Base-by-base conservation (phyloP, 2,797 vertebrate genomes). In the Chaunax sp. region DNA sequence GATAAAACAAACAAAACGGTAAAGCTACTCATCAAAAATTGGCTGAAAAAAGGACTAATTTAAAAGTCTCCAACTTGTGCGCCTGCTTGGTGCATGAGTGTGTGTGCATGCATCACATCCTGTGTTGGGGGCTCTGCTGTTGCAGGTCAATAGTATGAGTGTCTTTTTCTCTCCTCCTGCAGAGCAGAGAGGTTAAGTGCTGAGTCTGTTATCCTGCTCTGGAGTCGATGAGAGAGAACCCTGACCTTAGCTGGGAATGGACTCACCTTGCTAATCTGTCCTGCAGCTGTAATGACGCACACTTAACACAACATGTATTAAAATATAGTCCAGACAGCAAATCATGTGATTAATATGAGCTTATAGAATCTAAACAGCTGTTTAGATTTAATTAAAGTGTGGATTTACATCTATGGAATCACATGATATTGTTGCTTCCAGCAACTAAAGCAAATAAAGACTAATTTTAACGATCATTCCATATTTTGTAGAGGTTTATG, bases 141-240 rank as follows among this genome's bases (percentile, higher is more conserved):
- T 82, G 83, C 80, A 70, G 82, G 89, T 94, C 92, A 92, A 93
- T 92, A 92, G 81, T 37, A 14, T 40, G 59, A 86, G 83, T 77
- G 81, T 88, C 77, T 85, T 81, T 83, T 85, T 87, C 90, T 89
- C 86, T 89, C 62, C 33, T 76, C 81, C 72, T 74, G 57, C 59
- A 81, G 72, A 72, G 82, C 80, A 86, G 76, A 86, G 76, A 67
- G 81, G 83, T 84, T 86, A 79, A 88, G 82, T 80, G 89, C 80
- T 70, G 57, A 73, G 83, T 86, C 73, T 85, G 87, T 86, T 77
- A 80, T 83, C 72, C 74, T 81, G 85, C 79, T 80, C 65, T 55
- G 77, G 77, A 83, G 87, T 91, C 89, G 78, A 91, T 88, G 76
- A 82, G 75, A 80, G 75, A 81, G 57, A 73, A 54, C 62, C 69